phyloP scores from a whole-genome alignment of 1,140 invertebrate species.

The Camponotus vicinus region DNA sequence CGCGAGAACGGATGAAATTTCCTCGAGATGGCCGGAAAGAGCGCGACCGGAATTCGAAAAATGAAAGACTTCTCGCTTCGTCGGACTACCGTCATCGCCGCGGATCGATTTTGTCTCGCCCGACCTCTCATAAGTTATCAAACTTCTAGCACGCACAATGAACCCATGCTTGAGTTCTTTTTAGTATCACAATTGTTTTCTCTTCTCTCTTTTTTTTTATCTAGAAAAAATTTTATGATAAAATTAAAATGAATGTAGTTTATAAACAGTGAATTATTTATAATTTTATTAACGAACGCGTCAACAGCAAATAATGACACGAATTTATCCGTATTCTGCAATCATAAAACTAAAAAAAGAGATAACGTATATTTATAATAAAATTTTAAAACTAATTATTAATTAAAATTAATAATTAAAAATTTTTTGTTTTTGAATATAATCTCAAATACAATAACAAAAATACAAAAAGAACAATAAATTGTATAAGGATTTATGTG shows the following conservation, averaged over 20 bases:
- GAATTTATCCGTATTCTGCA: neutral
- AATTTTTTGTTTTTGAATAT: neutral
- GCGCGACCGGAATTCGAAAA: conserved; percentile 65
- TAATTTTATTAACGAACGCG: neutral
- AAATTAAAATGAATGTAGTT: neutral
- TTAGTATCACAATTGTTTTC: neutral
- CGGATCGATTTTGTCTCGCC: conserved; percentile 57
- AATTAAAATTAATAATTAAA: neutral
- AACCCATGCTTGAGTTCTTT: conserved; percentile 25
- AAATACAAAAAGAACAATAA: no score
- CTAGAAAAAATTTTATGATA: neutral
- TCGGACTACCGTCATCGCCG: neutral
- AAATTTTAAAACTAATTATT: no score
- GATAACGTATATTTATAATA: neutral
- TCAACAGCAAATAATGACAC: neutral
- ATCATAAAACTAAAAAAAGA: neutral
- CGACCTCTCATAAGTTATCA: conserved; percentile 58
- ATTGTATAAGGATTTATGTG: no score
- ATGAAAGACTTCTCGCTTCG: conserved; percentile 65
- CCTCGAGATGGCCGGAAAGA: conserved; percentile 45
- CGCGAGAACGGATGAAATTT: conserved; percentile 59
- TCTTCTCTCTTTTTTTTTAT: neutral
- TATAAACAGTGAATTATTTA: neutral
- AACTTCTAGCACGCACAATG: conserved; percentile 51
- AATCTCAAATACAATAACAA: no score